Evolutionary conservation across 2,113 vertebrate genomes (phyloP).

Genomic region (Neopipo cinnamomea): DNA sequence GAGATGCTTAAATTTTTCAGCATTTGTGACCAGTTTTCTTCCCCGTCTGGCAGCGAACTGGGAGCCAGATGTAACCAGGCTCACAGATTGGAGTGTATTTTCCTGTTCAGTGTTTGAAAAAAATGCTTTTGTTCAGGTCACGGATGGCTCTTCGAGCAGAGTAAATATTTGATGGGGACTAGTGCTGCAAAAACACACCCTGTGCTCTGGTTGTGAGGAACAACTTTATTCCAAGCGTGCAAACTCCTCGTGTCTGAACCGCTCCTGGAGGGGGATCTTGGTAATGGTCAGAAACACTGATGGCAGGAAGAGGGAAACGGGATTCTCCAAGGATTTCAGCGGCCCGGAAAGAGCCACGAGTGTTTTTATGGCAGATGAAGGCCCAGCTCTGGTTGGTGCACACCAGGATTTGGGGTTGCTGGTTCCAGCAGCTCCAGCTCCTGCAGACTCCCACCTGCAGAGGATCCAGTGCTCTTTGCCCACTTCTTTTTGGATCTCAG

Average conservation of each 20-base stretch:
- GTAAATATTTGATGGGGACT: background rate
- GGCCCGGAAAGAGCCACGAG: background rate
- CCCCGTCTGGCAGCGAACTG: background rate
- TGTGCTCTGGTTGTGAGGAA: background rate
- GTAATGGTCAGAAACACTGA: background rate
- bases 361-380: background rate
- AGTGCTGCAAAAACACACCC: background rate
- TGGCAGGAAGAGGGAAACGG: background rate
- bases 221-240: background rate
- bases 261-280: background rate
- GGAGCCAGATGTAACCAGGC: background rate
- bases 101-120: background rate
- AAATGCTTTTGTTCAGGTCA: background rate
- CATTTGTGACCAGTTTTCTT: background rate
- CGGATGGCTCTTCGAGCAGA: background rate
- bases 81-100: background rate
- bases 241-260: background rate
- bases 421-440: background rate
- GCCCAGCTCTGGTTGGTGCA: background rate
- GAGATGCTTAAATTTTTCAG: background rate
- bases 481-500: fast-evolving
- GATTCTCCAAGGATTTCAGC: background rate
- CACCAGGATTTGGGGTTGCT: background rate
- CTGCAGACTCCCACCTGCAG: background rate
- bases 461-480: background rate